Percentiles rank a stretch among this genome's conserved stretches.
Evolutionary conservation across 2,113 vertebrate species (phyloP).

Genomic region (Lagopus leucura): DNA sequence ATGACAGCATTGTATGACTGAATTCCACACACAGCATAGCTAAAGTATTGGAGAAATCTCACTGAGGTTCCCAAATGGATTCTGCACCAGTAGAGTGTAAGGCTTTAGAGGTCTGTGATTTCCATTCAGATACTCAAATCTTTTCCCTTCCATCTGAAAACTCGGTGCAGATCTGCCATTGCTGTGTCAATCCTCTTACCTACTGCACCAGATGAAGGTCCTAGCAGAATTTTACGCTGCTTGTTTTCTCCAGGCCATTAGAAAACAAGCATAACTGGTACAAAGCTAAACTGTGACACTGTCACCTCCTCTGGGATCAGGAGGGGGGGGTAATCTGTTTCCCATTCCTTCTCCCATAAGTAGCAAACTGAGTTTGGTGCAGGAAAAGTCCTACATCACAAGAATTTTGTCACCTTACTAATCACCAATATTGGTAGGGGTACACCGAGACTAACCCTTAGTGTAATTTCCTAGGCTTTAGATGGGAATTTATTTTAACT

Average conservation of each 20-base stretch:
- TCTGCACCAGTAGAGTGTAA: background rate
- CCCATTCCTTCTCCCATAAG: background rate
- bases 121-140: background rate
- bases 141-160: background rate
- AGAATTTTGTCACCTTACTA: background rate
- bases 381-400: background rate
- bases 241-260: background rate
- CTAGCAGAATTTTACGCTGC: background rate
- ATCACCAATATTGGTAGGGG: background rate
- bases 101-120: background rate
- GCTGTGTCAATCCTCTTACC: background rate
- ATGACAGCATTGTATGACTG: background rate
- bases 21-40: background rate
- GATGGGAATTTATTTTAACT: background rate
- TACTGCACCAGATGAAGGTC: background rate
- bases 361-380: background rate
- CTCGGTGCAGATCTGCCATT: background rate
- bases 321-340: background rate
- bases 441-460: background rate
- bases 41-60: background rate
- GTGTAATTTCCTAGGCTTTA: background rate
- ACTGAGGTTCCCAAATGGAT: background rate
- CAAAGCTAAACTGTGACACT: background rate
- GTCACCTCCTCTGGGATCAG: background rate
- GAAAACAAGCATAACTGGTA: accelerated